Percentiles rank a stretch among this genome's conserved stretches.
Conservation (phyloP, 2,113 vertebrate genomes). For the Poicephalus meyeri region DNA sequence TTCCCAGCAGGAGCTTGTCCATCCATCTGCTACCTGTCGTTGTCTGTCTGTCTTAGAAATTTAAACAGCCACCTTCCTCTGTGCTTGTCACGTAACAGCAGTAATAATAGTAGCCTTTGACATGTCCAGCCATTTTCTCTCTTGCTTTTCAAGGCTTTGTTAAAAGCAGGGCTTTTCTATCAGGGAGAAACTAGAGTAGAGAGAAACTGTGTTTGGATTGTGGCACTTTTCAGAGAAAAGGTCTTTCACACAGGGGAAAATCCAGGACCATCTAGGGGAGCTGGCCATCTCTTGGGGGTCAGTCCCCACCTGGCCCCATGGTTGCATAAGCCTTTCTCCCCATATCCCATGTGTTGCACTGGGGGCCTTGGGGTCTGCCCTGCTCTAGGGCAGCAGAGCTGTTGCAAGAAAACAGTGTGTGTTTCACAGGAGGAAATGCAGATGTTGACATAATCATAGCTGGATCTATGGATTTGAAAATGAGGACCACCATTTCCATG, state of each 20-base stretch:
- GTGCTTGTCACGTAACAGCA: neutral
- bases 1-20: constrained; percentile 37
- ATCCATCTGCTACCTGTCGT: constrained; percentile 36
- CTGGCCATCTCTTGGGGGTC: neutral
- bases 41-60: constrained; percentile 52
- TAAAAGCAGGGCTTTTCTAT: neutral
- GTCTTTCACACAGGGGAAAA: neutral
- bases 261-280: neutral
- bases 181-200: neutral
- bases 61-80: neutral
- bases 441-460: fast-evolving
- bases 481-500: neutral
- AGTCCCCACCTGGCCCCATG: neutral
- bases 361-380: neutral
- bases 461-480: neutral
- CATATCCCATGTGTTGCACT: neutral
- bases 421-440: neutral
- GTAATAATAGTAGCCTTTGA: constrained; percentile 25
- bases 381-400: neutral
- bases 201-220: neutral
- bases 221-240: neutral
- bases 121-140: neutral
- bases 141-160: neutral
- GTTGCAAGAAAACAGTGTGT: neutral
- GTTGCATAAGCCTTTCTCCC: neutral